Conservation (phyloP, 2,797 vertebrate species). For the Anguilla anguilla region DNA sequence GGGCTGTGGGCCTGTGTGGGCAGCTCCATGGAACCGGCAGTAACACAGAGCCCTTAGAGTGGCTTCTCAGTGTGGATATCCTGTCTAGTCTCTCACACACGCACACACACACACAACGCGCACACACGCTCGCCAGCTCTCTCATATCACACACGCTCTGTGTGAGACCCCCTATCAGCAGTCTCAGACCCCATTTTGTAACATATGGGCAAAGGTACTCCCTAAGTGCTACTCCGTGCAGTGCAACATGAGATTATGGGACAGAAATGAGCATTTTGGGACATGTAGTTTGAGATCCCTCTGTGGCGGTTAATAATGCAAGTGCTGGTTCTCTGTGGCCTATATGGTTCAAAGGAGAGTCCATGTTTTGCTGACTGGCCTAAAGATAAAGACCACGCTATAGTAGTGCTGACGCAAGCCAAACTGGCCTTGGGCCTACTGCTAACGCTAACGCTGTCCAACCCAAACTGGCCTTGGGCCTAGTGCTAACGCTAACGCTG, state of each 20-base stretch:
- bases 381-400: not conserved
- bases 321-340: not conserved
- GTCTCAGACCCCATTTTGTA: no score
- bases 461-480: conserved; percentile 16
- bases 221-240: conserved; percentile 11
- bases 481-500: conserved; percentile 35
- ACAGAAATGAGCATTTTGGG: not conserved
- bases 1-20: not conserved
- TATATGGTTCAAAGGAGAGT: not conserved
- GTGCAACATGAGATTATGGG: not conserved
- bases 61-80: not conserved
- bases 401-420: not conserved
- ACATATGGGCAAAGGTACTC: not conserved
- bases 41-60: not conserved
- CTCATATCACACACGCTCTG: not conserved
- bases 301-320: not conserved
- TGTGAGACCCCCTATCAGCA: no score
- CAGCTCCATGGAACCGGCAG: not conserved
- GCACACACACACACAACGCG: conserved; percentile 17
- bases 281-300: not conserved
- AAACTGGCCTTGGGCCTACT: not conserved
- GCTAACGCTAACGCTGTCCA: not conserved
- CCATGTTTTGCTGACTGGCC: not conserved
- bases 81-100: not conserved
- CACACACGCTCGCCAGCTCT: not conserved